Conservation (phyloP, 2,113 vertebrate species). For the Haplochromis burtoni region DNA sequence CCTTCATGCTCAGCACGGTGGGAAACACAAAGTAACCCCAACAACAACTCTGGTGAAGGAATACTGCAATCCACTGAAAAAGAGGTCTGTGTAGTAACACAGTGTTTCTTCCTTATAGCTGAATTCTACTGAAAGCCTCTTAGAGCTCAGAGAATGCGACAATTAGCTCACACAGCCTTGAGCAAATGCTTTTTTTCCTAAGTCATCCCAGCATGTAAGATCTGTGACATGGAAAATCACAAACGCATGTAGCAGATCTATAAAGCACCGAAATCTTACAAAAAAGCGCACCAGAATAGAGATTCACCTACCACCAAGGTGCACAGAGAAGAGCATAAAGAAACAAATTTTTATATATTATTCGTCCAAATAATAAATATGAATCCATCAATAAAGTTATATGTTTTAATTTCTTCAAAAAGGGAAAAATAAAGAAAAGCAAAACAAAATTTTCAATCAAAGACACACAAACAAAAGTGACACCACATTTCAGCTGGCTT, state of each 20-base stretch:
- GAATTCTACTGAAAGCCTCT: slow-evolving; percentile 56
- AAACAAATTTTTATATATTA: fast-evolving
- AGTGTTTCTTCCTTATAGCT: slow-evolving; percentile 35
- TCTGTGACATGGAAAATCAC: neutral
- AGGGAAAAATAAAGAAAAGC: neutral
- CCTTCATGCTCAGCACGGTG: neutral
- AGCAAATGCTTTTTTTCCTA: slow-evolving; percentile 1
- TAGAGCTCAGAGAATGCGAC: slow-evolving; percentile 29
- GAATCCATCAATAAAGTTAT: neutral
- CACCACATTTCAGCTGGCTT: neutral
- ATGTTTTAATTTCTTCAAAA: neutral
- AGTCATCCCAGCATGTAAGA: neutral
- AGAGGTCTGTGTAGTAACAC: neutral
- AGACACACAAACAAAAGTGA: neutral
- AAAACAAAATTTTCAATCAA: neutral
- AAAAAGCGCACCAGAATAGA: neutral
- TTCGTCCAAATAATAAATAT: neutral
- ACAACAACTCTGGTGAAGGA: neutral
- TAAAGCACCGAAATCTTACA: neutral
- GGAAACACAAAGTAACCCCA: slow-evolving; percentile 25
- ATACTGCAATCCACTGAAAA: slow-evolving; percentile 22
- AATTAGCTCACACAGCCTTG: neutral
- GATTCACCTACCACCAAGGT: neutral
- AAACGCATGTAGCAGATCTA: neutral
- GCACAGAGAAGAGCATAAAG: neutral